These are phyloP conservation scores for Xiphophorus birchmanni DNA, from an alignment of 2,797 vertebrate genomes.

Conservation along the genomic window DNA sequence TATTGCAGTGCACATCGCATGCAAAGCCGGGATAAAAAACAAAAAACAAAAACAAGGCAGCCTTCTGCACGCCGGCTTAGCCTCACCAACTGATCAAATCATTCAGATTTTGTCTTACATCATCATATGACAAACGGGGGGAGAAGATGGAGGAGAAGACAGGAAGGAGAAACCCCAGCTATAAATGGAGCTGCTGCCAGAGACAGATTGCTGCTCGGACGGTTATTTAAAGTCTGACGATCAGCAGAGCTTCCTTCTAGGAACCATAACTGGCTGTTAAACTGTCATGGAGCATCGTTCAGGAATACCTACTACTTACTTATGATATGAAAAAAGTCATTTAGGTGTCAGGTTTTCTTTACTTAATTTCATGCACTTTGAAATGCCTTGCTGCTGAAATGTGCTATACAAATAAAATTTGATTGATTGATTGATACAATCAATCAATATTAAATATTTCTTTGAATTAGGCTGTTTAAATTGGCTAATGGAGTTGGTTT, in stretches of 20 bases:
- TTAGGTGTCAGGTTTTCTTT: no score
- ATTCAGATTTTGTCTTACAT: constrained; percentile 39
- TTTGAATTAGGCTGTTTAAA: neutral
- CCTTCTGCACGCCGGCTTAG: constrained; percentile 55
- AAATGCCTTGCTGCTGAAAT: no score
- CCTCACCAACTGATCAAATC: constrained; percentile 59
- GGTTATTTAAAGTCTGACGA: constrained; percentile 65
- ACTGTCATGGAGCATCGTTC: constrained; percentile 1
- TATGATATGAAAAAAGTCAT: neutral
- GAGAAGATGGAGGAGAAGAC: neutral
- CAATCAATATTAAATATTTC: neutral
- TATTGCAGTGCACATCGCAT: constrained; percentile 31
- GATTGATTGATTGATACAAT: no score
- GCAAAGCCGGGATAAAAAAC: constrained; percentile 63
- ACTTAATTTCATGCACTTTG: no score
- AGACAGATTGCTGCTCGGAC: constrained; percentile 40
- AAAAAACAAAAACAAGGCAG: neutral
- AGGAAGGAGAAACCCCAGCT: constrained; percentile 25
- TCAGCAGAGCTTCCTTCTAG: constrained; percentile 39
- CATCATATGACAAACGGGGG: neutral
- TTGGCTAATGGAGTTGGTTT: neutral
- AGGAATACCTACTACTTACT: neutral
- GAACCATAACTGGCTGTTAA: constrained; percentile 21
- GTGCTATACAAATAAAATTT: no score
- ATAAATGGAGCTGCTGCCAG: constrained; percentile 52